Conservation (phyloP, 2,888 invertebrate genomes). For the Homarus gammarus region DNA sequence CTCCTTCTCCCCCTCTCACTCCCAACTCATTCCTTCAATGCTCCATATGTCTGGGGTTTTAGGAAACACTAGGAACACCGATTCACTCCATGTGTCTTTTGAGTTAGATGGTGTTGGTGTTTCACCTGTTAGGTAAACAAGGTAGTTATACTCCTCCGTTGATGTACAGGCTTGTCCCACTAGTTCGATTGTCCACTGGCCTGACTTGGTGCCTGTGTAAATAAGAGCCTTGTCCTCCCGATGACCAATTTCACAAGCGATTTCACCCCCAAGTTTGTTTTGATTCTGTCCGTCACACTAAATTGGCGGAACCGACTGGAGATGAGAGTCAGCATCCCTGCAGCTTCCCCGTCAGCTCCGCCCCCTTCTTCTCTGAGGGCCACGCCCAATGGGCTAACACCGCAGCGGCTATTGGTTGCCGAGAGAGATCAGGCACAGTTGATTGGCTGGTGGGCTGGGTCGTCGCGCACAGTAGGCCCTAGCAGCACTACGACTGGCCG, state of each 20-base stretch:
- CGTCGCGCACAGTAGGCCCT: not conserved
- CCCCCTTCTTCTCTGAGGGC: constrained; percentile 6
- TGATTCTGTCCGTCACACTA: constrained; percentile 48
- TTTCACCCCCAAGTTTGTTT: constrained; percentile 32
- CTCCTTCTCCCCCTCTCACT: not conserved
- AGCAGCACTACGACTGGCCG: not conserved
- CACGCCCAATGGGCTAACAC: not conserved
- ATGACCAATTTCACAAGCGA: constrained; percentile 32
- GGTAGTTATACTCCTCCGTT: too few relatives aligned
- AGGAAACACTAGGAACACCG: too few relatives aligned
- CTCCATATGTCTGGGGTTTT: too few relatives aligned
- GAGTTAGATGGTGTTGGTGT: too few relatives aligned
- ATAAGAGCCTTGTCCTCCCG: not conserved
- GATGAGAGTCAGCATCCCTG: constrained; percentile 43
- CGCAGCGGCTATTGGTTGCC: constrained; percentile 7
- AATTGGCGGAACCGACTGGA: constrained; percentile 50
- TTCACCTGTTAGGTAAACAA: too few relatives aligned
- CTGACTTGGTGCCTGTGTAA: not conserved
- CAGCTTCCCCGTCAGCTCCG: constrained; percentile 22
- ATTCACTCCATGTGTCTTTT: too few relatives aligned
- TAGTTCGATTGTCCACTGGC: not conserved
- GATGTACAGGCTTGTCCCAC: not conserved
- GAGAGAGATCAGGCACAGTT: not conserved
- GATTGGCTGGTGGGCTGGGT: constrained; percentile 15
- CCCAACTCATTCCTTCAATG: not conserved